Evolutionary conservation across 2,888 invertebrate genomes (phyloP).

Genomic region (Phengaris alcon): DNA sequence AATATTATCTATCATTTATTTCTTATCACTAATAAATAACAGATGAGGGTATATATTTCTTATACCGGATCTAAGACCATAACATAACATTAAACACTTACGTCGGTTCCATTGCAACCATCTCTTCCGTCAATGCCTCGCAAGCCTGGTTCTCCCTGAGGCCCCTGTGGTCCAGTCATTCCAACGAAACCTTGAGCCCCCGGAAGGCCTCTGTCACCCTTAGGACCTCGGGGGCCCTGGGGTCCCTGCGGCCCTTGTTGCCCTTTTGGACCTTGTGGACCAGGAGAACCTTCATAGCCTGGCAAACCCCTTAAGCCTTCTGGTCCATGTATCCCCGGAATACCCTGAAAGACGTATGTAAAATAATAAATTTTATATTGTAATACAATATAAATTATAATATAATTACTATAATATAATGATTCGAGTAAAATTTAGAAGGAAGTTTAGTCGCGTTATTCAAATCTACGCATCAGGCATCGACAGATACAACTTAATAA

Average conservation of each 20-base stretch:
- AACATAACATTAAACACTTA: slow-evolving; percentile 64
- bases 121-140: slow-evolving; percentile 93
- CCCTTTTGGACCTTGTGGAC: slow-evolving; percentile 92
- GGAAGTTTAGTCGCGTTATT: no score
- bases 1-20: no score
- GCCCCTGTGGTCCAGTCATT: slow-evolving; percentile 74
- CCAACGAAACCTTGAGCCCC: slow-evolving; percentile 93
- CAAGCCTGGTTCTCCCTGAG: slow-evolving; percentile 83
- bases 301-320: slow-evolving; percentile 86
- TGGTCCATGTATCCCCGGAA: slow-evolving; percentile 85
- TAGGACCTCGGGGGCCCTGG: slow-evolving; percentile 88
- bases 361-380: no score
- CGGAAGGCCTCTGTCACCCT: slow-evolving; percentile 91
- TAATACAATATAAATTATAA: no score
- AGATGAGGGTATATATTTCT: no score
- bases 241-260: slow-evolving; percentile 92
- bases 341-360: slow-evolving; percentile 76
- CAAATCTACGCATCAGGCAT: no score
- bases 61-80: no score
- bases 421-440: no score
- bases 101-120: slow-evolving; percentile 97
- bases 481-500: no score
- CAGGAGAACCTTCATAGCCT: slow-evolving; percentile 91
- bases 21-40: no score
- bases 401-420: no score